Base-by-base conservation (phyloP, 2,888 invertebrate species). In the Trichogramma dendrolimi region DNA sequence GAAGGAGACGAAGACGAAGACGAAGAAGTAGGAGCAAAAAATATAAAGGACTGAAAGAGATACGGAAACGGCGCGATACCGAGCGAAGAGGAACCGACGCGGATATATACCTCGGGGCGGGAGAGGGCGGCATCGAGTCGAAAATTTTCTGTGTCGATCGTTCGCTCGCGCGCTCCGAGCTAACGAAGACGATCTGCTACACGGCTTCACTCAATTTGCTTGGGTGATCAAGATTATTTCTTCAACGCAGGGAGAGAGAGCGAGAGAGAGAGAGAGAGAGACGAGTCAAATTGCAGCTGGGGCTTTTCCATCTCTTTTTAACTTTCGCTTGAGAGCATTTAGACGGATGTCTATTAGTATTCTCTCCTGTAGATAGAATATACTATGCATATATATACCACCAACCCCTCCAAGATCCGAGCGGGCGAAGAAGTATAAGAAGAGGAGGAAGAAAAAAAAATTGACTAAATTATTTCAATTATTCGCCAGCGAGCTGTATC, bases 111-210 rank as follows among this genome's bases (percentile, higher is more conserved):
- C 64, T 64, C 60, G 64, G 67, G 66, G 58, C 58, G 53, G 55
- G 49, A 1, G 64, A 60, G 54, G 14, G 14, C 14, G 14, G 14
- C 14, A 14, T 42, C 48, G 38, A 4, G 53, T 27, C 61, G 59
- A 61, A 66, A 67, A 67, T 66, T 67, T 58, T 60, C 62, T 67
- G 58, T 60, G 63, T 60, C 52, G 48, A 56, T 41, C 41, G 8
- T 7, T 56, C 40, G 60, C 14, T n/a, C n/a, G n/a, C 38, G 47
- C n/a, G 60, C 14, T 51, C 57, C 7, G 55, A 51, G 42, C 50
- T 58, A 63, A 60, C 44, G 60, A 63, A 50, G 54, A 56, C 11
- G 49, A 54, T 44, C 44, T 49, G 38, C 47, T 8, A 40, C 43
- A 42, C 40, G 49, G 46, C 6, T 57, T 43, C 49, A 53, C 46